Evolutionary conservation across 2,888 invertebrate species (phyloP).

Genomic region (Melieria omissa): DNA sequence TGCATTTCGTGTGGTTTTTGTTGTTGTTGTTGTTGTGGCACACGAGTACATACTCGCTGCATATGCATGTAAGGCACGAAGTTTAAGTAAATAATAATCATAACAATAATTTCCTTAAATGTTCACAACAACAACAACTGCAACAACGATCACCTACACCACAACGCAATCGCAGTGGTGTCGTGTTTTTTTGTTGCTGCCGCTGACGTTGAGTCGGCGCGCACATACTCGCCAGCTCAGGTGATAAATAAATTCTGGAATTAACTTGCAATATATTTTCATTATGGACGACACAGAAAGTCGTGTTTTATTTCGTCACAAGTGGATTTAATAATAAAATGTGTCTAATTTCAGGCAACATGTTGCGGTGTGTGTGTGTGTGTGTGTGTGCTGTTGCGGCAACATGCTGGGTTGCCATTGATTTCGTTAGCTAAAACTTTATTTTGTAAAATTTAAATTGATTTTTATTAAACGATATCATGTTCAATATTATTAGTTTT

Average conservation of each 20-base stretch:
- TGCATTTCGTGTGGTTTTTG: too few relatives aligned
- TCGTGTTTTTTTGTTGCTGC: conserved; percentile 67
- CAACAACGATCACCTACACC: neutral
- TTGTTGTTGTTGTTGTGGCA: too few relatives aligned
- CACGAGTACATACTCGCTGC: too few relatives aligned
- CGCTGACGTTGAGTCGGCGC: conserved; percentile 56
- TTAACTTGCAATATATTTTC: conserved; percentile 67
- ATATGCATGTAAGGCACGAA: neutral
- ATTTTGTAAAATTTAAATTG: too few relatives aligned
- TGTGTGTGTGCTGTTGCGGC: neutral
- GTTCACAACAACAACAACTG: neutral
- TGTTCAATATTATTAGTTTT: too few relatives aligned
- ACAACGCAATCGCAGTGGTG: conserved; percentile 48
- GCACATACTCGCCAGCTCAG: too few relatives aligned
- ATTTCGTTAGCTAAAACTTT: neutral
- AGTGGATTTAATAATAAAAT: conserved; percentile 66
- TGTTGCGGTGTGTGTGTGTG: conserved; percentile 5
- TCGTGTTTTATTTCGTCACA: conserved; percentile 67
- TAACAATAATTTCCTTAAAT: conserved; percentile 11
- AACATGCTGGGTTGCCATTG: neutral
- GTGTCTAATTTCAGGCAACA: conserved; percentile 59
- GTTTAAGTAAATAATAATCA: conserved; percentile 8
- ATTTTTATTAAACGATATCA: too few relatives aligned
- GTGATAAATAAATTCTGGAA: conserved; percentile 66
- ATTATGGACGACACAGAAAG: conserved; percentile 66